phyloP scores from a whole-genome alignment of 2,113 vertebrate species.

The Nibea albiflora region DNA sequence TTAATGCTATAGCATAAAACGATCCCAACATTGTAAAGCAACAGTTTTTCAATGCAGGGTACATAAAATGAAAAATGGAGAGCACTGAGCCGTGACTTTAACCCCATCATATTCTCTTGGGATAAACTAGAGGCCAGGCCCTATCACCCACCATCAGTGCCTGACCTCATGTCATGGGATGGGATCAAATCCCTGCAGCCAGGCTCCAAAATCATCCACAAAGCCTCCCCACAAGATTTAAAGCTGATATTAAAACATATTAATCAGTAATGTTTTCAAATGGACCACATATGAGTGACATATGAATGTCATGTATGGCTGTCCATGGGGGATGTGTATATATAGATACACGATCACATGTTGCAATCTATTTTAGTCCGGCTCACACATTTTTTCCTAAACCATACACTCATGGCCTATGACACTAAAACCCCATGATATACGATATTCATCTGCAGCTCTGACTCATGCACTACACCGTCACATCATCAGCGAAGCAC shows the following conservation, averaged over 20 bases:
- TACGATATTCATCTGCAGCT: slow-evolving; percentile 47
- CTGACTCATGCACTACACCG: slow-evolving; percentile 58
- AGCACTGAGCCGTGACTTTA: slow-evolving; percentile 8
- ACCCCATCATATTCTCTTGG: neutral
- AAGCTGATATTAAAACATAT: neutral
- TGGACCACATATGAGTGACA: neutral
- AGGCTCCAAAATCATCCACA: slow-evolving; percentile 7
- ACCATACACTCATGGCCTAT: slow-evolving; percentile 11
- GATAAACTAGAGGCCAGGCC: neutral
- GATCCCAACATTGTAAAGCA: neutral
- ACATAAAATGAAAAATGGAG: neutral
- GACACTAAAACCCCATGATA: slow-evolving; percentile 54
- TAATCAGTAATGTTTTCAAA: neutral
- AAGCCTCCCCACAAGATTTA: neutral
- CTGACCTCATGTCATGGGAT: neutral
- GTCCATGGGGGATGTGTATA: neutral
- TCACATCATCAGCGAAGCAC: too few species aligned
- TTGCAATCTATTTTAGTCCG: slow-evolving; percentile 27
- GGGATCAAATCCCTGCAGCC: slow-evolving; percentile 5
- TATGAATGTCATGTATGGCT: neutral
- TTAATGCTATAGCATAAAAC: neutral
- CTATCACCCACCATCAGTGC: slow-evolving; percentile 10
- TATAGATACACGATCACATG: slow-evolving; percentile 15
- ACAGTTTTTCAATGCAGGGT: neutral
- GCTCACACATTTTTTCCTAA: slow-evolving; percentile 41